Evolutionary conservation across 2,888 invertebrate genomes (phyloP).

Genomic region (Lamellibrachia satsuma): DNA sequence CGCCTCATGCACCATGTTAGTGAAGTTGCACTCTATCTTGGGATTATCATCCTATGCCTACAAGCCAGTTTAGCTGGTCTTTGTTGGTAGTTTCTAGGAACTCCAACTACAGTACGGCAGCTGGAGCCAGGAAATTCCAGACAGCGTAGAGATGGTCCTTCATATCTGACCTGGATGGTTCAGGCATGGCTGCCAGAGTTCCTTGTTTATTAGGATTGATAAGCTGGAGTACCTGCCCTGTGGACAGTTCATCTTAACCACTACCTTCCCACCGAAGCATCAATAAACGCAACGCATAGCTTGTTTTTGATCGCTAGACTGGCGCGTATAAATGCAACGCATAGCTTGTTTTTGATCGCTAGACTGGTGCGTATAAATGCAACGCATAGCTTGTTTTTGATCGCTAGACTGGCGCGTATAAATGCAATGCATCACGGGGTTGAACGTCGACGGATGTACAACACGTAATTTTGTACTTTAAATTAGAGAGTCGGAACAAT

Average conservation of each 20-base stretch:
- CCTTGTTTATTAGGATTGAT: neutral
- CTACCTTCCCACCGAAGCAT: neutral
- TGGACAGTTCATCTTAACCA: neutral
- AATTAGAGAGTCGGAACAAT: too few species aligned
- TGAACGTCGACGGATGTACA: too few species aligned
- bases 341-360: too few species aligned
- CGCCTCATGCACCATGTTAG: neutral
- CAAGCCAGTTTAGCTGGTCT: neutral
- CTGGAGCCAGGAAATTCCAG: neutral
- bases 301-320: too few species aligned
- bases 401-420: too few species aligned
- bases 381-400: too few species aligned
- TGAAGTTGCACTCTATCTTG: neutral
- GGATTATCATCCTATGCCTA: neutral
- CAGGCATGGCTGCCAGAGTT: neutral
- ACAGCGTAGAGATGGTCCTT: neutral
- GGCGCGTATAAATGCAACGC: too few species aligned
- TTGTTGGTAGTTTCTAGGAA: neutral
- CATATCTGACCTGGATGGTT: neutral
- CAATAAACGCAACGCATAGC: too few species aligned
- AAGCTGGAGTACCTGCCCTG: neutral
- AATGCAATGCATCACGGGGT: too few species aligned
- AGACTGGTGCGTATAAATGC: too few species aligned
- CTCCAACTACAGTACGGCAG: neutral
- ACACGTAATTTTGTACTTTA: too few species aligned